Evolutionary conservation across 2,113 vertebrate species (phyloP), one percentile per base, ranked within the genome.

Genomic region (Triplophysa tibetana): DNA sequence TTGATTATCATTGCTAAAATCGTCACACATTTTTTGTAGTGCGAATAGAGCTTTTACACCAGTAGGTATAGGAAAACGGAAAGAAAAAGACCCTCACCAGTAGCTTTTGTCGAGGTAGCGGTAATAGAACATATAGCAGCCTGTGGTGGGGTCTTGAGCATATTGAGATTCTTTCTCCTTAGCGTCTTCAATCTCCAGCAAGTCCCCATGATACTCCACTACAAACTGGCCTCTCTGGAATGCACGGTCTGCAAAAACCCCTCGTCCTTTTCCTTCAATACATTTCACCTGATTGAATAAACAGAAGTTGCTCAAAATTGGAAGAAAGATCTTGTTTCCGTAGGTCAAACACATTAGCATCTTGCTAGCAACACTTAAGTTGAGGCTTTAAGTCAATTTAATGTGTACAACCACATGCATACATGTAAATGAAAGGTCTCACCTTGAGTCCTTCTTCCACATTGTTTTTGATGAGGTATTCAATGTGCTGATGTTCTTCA

Each of bases 111-210:
- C 92, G 83, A 94, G 90, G 88, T 96, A 96, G 88, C 96, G 95
- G 86, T 98, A 98, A 81, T 98, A 98, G 89, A 98, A 99, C 97
- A 99, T 98, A 88, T 98, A 99, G 93, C 97, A 99, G 90, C 97
- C 97, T 0, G 95, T 95, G 76, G 92, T 89, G 11, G 96, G 95
- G 75, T 99, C 95, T 76, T 94, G 90, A 12, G 95, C 93, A 0
- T 99, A 99, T 33, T 93, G 58, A 1, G 91, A 93, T 83, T 99
- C 97, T 77, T 95, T 89, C 26, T 84, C 93, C 86, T 93, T 98
- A 26, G 96, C 96, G 0, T 96, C 94, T 0, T 92, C 90, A 72
- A 96, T 93, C 4, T 90, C 87, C 88, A 93, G 69, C 1, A 93
- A 83, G 78, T 92, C 89, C 29, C 92, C 92, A 4, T 91, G 90